These are phyloP conservation scores for Pogonocichla stellata DNA, from an alignment of 2,113 vertebrate genomes.

Conservation along the genomic window DNA sequence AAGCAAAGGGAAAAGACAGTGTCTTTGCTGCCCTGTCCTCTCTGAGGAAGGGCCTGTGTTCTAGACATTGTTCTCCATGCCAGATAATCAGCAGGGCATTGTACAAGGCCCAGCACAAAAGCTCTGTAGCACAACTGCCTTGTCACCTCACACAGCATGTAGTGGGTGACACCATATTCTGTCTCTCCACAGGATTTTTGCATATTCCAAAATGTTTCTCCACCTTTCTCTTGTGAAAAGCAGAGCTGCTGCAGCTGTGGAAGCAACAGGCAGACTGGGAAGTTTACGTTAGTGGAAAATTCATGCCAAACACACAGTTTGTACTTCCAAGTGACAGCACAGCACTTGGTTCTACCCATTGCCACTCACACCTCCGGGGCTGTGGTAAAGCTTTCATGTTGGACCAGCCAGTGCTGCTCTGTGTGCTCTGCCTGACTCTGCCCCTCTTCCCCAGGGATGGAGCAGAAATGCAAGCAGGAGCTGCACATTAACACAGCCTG, in stretches of 20 bases:
- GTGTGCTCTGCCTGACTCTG: neutral
- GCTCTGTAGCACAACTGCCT: neutral
- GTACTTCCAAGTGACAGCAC: neutral
- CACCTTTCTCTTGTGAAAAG: neutral
- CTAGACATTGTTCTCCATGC: neutral
- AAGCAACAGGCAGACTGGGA: neutral
- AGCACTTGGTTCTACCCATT: neutral
- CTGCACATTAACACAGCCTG: neutral
- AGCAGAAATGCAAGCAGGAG: neutral
- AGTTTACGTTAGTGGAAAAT: neutral
- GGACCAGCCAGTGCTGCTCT: neutral
- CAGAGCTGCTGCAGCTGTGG: neutral
- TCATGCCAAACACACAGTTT: neutral
- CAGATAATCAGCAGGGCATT: neutral
- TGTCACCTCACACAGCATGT: neutral
- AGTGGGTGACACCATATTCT: neutral
- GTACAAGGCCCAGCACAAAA: neutral
- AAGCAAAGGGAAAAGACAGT: neutral
- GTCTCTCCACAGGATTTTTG: neutral
- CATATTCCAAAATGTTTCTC: neutral
- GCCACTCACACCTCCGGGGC: neutral
- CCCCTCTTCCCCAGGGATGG: neutral
- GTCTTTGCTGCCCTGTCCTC: neutral
- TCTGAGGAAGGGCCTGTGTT: neutral
- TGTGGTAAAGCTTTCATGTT: neutral